Evolutionary conservation across 2,113 vertebrate species (phyloP).

Genomic region (human): GRCh38 chr1:81225501-81226000

Average conservation of each 20-base stretch:
- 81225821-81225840: slow-evolving; percentile 75
- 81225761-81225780: slow-evolving; percentile 50
- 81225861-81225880: slow-evolving; percentile 76
- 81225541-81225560: slow-evolving; percentile 81
- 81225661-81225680: slow-evolving; percentile 69
- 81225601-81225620: slow-evolving; percentile 75
- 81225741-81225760: slow-evolving; percentile 77
- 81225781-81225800: slow-evolving; percentile 56
- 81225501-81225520: slow-evolving; percentile 81
- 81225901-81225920: slow-evolving; percentile 67
- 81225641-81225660: slow-evolving; percentile 63
- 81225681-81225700: slow-evolving; percentile 69
- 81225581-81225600: slow-evolving; percentile 75
- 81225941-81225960: slow-evolving; percentile 81
- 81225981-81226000: slow-evolving; percentile 79
- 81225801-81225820: slow-evolving; percentile 73
- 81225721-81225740: slow-evolving; percentile 64
- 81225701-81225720: slow-evolving; percentile 48
- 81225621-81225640: slow-evolving; percentile 62
- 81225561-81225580: slow-evolving; percentile 82
- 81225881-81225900: slow-evolving; percentile 66
- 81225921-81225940: slow-evolving; percentile 52
- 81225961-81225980: slow-evolving; percentile 59
- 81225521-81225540: slow-evolving; percentile 83
- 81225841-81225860: slow-evolving; percentile 72